A percentile compares a stretch with the other conserved stretches of the same genome.
These are phyloP conservation scores for Ommatoiulus sabulosus DNA, from an alignment of 2,888 invertebrate species.

Conservation along the genomic window DNA sequence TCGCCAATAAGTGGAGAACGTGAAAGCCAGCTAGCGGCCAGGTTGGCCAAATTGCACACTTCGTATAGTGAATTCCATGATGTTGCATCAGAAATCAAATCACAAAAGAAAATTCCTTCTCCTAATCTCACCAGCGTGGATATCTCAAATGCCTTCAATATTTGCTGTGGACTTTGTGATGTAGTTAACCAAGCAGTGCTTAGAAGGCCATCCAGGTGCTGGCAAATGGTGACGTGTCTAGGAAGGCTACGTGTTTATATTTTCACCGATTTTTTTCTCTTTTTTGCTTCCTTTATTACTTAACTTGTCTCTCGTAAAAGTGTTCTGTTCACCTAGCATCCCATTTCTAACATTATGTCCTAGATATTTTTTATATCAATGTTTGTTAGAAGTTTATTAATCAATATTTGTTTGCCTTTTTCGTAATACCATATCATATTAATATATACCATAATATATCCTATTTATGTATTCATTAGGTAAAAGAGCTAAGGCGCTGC, in stretches of 20 bases:
- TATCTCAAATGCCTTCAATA: not conserved
- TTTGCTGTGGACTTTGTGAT: not conserved
- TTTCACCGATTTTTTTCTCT: not conserved
- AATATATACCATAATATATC: not conserved
- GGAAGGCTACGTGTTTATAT: not conserved
- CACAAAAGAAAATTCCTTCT: not conserved
- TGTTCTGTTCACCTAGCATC: not conserved
- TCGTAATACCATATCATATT: not conserved
- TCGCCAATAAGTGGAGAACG: not conserved
- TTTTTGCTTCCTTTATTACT: not conserved
- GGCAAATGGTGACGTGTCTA: not conserved
- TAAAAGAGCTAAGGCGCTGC: not conserved
- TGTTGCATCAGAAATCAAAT: not conserved
- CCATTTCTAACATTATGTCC: not conserved
- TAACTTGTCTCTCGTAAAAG: not conserved
- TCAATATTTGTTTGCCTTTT: not conserved
- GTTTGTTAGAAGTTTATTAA: not conserved
- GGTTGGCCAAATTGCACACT: not conserved
- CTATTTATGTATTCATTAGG: not conserved
- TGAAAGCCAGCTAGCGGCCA: not conserved
- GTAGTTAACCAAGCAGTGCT: not conserved
- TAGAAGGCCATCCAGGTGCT: not conserved
- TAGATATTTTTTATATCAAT: constrained; percentile 1
- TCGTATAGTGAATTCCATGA: constrained; percentile 2
- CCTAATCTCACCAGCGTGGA: not conserved